Base-by-base conservation (phyloP, 2,888 invertebrate species). In the Ecliptopera silaceata region DNA sequence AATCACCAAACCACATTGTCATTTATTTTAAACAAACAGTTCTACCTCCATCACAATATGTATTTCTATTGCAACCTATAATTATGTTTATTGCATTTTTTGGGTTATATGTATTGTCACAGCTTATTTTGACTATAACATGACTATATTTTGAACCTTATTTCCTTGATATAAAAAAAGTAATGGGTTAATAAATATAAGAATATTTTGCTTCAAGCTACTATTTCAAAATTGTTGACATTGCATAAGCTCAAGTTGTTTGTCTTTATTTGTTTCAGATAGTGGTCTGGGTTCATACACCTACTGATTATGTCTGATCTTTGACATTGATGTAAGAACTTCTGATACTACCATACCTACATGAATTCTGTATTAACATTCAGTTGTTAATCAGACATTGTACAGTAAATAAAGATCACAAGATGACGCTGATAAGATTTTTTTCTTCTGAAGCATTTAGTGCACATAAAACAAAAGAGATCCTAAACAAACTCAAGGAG, bases 361-460 rank as follows among this genome's bases (percentile, higher is more conserved):
- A 62, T 65, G 52, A 68, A 60, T 62, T 68, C 43, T 52, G 45
- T 53, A 43, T 36, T 41, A 47, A 52, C 26, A 26, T 55, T 65
- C 75, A 82, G 75, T 80, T 61, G 58, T 48, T 63, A 62, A 66
- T 56, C 66, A 65, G 68, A 26, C 65, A 68, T 71, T 59, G 60
- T 53, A 42, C 36, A 64, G 58, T 52, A 66, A 62, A 54, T 59
- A 58, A 61, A 59, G 64, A 11, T 26, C 17, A 56, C 48, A 61
- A 64, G 12, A 93, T 93, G 93, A 92, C 91, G 65, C 91, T 94
- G 51, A 77, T 92, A 74, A 85, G 93, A 72, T 94, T 94, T 77
- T 95, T 93, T 76, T 91, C 93, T 56, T 89, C 86, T 55, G 93
- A 94, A 56, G 94, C 92, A 47, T 93, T 91, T 75, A 93, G 93